Base-by-base conservation (phyloP, 2,113 vertebrate genomes). In the Ranitomeya imitator region DNA sequence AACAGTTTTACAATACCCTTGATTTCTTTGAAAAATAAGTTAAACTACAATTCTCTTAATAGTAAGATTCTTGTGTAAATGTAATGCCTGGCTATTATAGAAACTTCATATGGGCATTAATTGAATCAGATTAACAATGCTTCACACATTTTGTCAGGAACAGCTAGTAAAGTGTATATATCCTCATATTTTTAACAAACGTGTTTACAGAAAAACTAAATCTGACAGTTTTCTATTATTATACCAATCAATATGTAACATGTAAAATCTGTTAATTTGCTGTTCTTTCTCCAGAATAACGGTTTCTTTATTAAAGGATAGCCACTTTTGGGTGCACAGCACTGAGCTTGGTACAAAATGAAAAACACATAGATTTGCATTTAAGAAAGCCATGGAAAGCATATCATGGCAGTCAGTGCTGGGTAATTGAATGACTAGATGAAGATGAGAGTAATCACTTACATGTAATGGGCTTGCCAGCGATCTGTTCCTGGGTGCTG, bases 401-500 rank as follows among this genome's bases (percentile, higher is more conserved):
- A 67, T 67, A 67, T 18, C 12, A 67, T 8, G 18, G 5, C 61
- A 63, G 61, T 63, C 16, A 16, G 61, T 16, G 18, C 16, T 21
- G 8, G 8, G 19, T 10, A n/a, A 8, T 3, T 7, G 21, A n/a
- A n/a, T 10, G 21, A 65, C 19, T 65, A 10, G 6, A 3, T 12
- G 21, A 2, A 19, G 63, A 11, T 67, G 8, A 69, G 7, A 19
- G 52, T 31, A 74, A 89, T 63, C 51, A 79, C 89, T 95, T 95
- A 96, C 98, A 97, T 98, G 97, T 91, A 97, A 93, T 79, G 97
- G 97, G 92, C 96, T 98, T 86, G 91, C 90, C 86, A 96, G 90
- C 83, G 95, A 92, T 91, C 95, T 95, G 90, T 92, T 96, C 93
- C 93, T 96, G 90, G 96, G 95, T 67, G 95, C 92, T 81, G 96